Conservation (phyloP, 92 coral and sea anemone genomes). For the Epizoanthus fatuus region DNA sequence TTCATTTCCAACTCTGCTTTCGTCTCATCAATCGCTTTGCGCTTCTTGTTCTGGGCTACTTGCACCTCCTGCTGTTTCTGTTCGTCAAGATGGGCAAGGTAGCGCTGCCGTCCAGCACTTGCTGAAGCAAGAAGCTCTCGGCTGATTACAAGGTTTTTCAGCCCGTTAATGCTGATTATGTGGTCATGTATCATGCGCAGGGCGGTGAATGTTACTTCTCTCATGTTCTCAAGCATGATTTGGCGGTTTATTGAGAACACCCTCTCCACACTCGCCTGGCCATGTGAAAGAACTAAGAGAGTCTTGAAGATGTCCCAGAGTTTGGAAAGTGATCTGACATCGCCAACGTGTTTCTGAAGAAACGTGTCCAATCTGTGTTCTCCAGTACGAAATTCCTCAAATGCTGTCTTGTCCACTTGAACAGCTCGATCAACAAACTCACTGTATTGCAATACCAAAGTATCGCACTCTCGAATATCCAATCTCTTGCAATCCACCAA, state of each 20-base stretch:
- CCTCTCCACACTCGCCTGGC: conserved; percentile 33
- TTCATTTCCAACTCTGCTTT: conserved; percentile 46
- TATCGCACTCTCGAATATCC: conserved; percentile 48
- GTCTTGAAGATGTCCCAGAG: conserved; percentile 28
- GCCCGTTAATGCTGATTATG: conserved; percentile 37
- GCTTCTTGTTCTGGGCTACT: conserved; percentile 24
- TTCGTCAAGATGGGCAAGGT: conserved; percentile 25
- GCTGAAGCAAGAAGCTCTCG: conserved; percentile 53
- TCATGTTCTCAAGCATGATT: conserved; percentile 36
- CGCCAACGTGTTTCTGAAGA: conserved; percentile 54
- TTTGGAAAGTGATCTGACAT: conserved; percentile 46
- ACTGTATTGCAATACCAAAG: conserved; percentile 52
- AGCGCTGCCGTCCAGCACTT: conserved; percentile 33
- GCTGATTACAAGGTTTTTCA: conserved; percentile 20
- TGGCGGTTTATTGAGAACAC: conserved; percentile 34
- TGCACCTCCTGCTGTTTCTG: conserved; percentile 17
- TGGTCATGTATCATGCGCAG: conserved; percentile 33
- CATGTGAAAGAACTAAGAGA: conserved; percentile 31
- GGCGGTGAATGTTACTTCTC: conserved; percentile 15
- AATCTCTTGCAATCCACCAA: conserved; percentile 58
- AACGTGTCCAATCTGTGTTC: conserved; percentile 41
- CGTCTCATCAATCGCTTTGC: conserved; percentile 26
- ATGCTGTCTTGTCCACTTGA: conserved; percentile 40
- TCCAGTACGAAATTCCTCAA: conserved; percentile 33
- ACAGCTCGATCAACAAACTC: conserved; percentile 56